A percentile compares a stretch with the other conserved stretches of the same genome.
These are phyloP conservation scores for Falco concolor DNA, from an alignment of 2,797 vertebrate genomes.

Conservation along the genomic window DNA sequence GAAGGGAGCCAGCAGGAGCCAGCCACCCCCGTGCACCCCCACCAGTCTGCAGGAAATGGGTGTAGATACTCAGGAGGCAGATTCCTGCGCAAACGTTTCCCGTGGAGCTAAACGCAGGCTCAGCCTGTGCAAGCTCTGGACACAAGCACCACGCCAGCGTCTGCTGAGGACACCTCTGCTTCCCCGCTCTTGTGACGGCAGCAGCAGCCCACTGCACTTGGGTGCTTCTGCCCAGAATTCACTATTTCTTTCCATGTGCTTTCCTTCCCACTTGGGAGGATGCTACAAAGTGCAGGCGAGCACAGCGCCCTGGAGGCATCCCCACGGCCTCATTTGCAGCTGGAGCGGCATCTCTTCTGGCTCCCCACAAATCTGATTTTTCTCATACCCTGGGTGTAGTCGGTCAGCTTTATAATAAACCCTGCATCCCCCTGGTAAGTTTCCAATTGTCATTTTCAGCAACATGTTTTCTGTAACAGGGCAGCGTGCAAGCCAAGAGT, in stretches of 20 bases:
- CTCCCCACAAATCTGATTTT: not conserved
- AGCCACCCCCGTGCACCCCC: not conserved
- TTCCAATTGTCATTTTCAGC: not conserved
- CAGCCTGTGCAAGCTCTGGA: accelerated
- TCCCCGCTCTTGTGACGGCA: accelerated
- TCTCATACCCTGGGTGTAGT: not conserved
- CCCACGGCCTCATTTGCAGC: not conserved
- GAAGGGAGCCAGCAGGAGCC: not conserved
- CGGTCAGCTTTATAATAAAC: not conserved
- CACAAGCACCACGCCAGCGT: accelerated
- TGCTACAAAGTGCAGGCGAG: not conserved
- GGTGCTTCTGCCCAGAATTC: not conserved
- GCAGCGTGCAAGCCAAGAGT: not conserved
- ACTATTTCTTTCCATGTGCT: accelerated
- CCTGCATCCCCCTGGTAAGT: not conserved
- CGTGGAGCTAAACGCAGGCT: accelerated
- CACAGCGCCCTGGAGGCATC: not conserved
- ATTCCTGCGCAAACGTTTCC: accelerated
- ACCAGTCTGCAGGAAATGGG: not conserved
- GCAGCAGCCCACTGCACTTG: not conserved
- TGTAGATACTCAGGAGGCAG: not conserved
- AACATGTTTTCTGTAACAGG: not conserved
- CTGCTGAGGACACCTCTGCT: not conserved
- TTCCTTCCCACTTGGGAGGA: not conserved
- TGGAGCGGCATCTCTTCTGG: not conserved